A percentile compares a stretch with the other conserved stretches of the same genome.
Conservation (phyloP, 2,113 vertebrate species). For the Phaethornis superciliosus region DNA sequence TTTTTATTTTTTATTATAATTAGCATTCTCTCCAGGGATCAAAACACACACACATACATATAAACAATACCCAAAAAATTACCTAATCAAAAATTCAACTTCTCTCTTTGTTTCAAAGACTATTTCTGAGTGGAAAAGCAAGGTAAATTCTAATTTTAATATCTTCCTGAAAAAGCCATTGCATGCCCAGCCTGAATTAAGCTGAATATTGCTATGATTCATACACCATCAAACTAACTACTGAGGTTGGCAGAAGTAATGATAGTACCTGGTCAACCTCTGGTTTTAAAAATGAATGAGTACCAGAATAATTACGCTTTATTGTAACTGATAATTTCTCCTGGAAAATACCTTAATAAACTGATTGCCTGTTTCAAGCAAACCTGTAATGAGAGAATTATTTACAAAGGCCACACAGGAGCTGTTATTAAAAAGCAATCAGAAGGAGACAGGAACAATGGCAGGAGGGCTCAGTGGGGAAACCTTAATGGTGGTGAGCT, state of each 20-base stretch:
- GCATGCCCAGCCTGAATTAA: neutral
- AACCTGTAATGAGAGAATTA: neutral
- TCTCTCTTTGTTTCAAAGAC: neutral
- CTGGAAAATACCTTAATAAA: slow-evolving; percentile 42
- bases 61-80: neutral
- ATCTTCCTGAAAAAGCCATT: neutral
- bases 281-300: neutral
- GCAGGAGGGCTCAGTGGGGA: neutral
- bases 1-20: neutral
- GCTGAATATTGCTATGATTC: neutral
- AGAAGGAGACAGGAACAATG: neutral
- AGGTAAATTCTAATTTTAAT: neutral
- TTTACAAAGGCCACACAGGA: slow-evolving; percentile 8
- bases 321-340: slow-evolving; percentile 37
- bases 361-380: neutral
- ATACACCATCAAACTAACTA: neutral
- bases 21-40: neutral
- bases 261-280: neutral
- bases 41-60: neutral
- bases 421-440: slow-evolving; percentile 42
- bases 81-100: neutral
- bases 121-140: neutral
- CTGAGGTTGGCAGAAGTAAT: slow-evolving; percentile 3
- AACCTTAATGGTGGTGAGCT: neutral
- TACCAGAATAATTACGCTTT: neutral